Conservation (phyloP, 2,113 vertebrate genomes). For the Zosterops hypoxanthus region DNA sequence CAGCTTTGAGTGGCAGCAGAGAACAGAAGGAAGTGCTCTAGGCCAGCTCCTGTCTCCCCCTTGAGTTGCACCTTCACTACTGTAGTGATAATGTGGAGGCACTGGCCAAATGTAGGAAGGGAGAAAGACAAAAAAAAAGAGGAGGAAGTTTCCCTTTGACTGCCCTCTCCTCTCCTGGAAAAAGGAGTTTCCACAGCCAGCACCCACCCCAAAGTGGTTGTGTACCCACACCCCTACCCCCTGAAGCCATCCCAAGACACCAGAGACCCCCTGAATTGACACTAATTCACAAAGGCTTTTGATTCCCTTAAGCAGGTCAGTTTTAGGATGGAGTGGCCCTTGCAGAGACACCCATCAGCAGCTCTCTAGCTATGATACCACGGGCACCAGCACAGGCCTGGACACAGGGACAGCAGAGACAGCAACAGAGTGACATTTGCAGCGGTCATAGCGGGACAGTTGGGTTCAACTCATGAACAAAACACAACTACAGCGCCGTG, state of each 20-base stretch:
- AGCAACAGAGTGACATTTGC: not conserved
- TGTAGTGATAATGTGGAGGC: not conserved
- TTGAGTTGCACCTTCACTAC: not conserved
- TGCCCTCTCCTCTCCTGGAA: not conserved
- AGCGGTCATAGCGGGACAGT: fast-evolving
- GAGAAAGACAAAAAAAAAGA: not conserved
- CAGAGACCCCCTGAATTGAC: not conserved
- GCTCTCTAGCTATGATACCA: not conserved
- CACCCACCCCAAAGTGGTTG: not conserved
- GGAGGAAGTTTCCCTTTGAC: not conserved
- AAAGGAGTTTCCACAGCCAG: not conserved
- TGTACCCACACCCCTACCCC: not conserved
- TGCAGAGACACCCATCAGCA: not conserved
- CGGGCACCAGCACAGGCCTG: not conserved
- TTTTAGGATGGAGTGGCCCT: not conserved
- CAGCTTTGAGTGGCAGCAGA: not conserved
- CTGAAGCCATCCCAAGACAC: not conserved
- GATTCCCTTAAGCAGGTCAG: not conserved
- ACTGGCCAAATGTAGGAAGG: not conserved
- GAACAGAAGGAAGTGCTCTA: not conserved
- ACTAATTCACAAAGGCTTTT: not conserved
- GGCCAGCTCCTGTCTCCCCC: not conserved
- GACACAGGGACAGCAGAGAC: not conserved
- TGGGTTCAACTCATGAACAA: not conserved
- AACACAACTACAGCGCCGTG: not conserved